Base-by-base conservation (phyloP, 1,140 invertebrate species). In the Zophobas atratus region DNA sequence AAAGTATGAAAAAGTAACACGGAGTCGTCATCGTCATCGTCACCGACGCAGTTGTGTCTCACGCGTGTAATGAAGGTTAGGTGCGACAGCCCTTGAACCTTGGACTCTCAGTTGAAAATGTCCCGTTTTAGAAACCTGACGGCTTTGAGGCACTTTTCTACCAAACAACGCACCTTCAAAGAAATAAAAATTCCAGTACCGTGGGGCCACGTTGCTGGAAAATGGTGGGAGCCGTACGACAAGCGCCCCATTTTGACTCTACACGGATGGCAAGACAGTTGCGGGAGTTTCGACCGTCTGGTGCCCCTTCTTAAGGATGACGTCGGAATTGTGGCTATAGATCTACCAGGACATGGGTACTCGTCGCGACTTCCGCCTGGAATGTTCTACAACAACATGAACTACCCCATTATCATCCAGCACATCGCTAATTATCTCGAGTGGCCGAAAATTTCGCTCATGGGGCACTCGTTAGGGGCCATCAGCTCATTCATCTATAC, bases 181-280 rank as follows among this genome's bases (percentile, higher is more conserved):
- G 92, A 93, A 87, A 86, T 94, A 8, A 83, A 86, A 77, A 92
- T 94, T 56, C 89, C 91, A 36, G 88, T 92, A 1, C 89, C 90
- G 49, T 93, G 89, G 89, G 93, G 93, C 0, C 89, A 93, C 79
- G 81, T 94, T 2, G 86, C 91, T 6, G 93, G 90, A 76, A 94
- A 94, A 87, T 88, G 91, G 85, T 95, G 93, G 91, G 92, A 92
- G 6, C 88, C 88, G 1, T 88, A 88, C 55, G 86, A 91, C 76
- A 87, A 89, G 4, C 86, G 89, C 51, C 93, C 93, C 0, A 90
- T 95, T 57, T 81, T 95, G 8, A 89, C 90, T 0, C 80, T 95
- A 49, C 94, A 96, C 84, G 94, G 94, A 0, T 94, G 93, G 93
- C 90, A 87, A 86, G 92, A 94, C 80, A 95, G 94, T 85, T 92